These are phyloP conservation scores for Eleutherodactylus coqui DNA, from an alignment of 2,797 vertebrate genomes.

Conservation along the genomic window DNA sequence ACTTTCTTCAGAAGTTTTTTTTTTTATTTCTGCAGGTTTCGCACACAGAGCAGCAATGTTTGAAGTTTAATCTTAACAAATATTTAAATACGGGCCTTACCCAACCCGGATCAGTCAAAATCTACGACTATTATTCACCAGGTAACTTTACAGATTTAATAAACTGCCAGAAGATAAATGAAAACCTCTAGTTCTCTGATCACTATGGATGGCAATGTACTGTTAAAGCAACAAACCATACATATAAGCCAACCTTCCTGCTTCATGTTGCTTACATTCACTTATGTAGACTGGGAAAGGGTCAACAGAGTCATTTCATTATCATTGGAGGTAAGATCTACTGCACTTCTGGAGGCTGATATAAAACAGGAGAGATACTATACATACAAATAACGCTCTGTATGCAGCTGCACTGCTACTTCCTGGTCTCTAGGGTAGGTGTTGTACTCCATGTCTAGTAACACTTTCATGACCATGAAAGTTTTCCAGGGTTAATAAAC, in stretches of 20 bases:
- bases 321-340: neutral
- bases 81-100: conserved; percentile 69
- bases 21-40: conserved; percentile 67
- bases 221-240: neutral
- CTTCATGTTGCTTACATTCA: neutral
- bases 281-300: neutral
- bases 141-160: conserved; percentile 40
- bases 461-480: too few relatives aligned
- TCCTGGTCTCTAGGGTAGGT: too few relatives aligned
- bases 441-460: too few relatives aligned
- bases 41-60: conserved; percentile 63
- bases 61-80: conserved; percentile 71
- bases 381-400: neutral
- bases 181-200: neutral
- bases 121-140: conserved; percentile 59
- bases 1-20: too few relatives aligned
- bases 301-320: neutral
- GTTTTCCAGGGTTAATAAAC: too few relatives aligned
- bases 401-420: too few relatives aligned
- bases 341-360: neutral
- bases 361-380: neutral
- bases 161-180: neutral
- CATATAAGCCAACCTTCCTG: neutral
- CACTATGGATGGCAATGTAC: neutral
- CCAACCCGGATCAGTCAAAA: conserved; percentile 70